Base-by-base conservation (phyloP, 1,140 invertebrate species). In the Chymomyza costata region DNA sequence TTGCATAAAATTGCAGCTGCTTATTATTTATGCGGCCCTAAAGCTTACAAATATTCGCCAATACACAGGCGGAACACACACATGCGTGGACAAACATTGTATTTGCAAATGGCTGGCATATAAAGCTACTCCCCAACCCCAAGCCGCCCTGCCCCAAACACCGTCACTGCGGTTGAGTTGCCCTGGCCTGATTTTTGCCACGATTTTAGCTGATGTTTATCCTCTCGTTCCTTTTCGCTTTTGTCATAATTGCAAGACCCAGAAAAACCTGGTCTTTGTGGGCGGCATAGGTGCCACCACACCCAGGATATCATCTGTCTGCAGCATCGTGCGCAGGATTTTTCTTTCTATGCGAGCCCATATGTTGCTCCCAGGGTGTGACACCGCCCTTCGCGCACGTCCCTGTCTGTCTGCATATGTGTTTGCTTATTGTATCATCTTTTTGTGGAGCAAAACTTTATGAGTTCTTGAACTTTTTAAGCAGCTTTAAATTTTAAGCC, bases 391-490 rank as follows among this genome's bases (percentile, higher is more conserved):
- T n/a, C n/a, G n/a, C n/a, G n/a, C n/a, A n/a, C n/a, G n/a, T n/a
- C n/a, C n/a, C n/a, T n/a, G n/a, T n/a, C n/a, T n/a, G n/a, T n/a
- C n/a, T n/a, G n/a, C n/a, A n/a, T n/a, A n/a, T n/a, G n/a, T 25
- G 21, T 25, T 25, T 25, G 8, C 6, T 28, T 5, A 8, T 14
- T 31, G 46, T 60, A 59, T 61, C 46, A 60, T 43, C 38, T 56
- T n/a, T 45, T 57, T 65, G 30, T 16, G 3, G 43, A 30, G 1
- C 40, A 50, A 31, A 11, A 40, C 47, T 32, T 30, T 35, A 39
- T 25, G 54, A 46, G 32, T 48, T 54, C 46, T n/a, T n/a, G n/a
- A 66, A 73, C 39, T 57, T 73, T 70, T 50, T 51, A 73, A 71
- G 68, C 47, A 48, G 68, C 52, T 63, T 66, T 65, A 30, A 34